Base-by-base conservation (phyloP, 2,113 vertebrate species). In the Corythornis cristatus region DNA sequence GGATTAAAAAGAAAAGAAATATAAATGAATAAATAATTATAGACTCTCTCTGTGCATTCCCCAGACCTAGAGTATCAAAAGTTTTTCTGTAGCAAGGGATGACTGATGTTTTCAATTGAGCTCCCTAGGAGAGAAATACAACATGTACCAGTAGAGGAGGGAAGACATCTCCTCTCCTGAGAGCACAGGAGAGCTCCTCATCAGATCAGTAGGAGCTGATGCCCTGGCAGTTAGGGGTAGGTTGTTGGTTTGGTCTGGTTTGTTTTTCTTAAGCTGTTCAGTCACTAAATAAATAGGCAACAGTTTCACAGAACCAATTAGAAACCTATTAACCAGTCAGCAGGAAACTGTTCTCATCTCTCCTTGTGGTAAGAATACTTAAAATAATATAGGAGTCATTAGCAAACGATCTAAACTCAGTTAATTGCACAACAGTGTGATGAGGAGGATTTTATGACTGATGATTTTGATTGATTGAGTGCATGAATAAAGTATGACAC, bases 1-100 rank as follows among this genome's bases (percentile, higher is more conserved):
- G 74, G 89, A 89, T 89, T 77, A 91, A 87, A 94, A 96, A 89
- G 51, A 94, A 94, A 94, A 93, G 77, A 83, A 91, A 93, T 64
- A 78, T 73, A 90, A 96, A 95, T 89, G 81, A 95, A 95, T 95
- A 94, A 93, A 83, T 95, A 93, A 94, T 94, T 96, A 83, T 3
- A 66, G 37, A 73, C 15, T 85, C 37, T 92, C 64, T 77, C 74
- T 85, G 71, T 94, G 78, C 64, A 71, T 87, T 80, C 74, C 76
- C 56, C 70, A 87, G 90, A 70, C 46, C 45, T 64, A 56, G 45
- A 57, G 20, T 73, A 89, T 94, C 66, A 87, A 93, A 93, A 90
- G 37, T 75, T 84, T 71, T 68, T 68, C 43, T 84, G 42, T 62
- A 66, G 78, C 0, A 0, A 67, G 58, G 20, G 33, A 23, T 83